These are phyloP conservation scores for Porites rus DNA, from an alignment of 92 coral and sea anemone genomes.

Conservation along the genomic window DNA sequence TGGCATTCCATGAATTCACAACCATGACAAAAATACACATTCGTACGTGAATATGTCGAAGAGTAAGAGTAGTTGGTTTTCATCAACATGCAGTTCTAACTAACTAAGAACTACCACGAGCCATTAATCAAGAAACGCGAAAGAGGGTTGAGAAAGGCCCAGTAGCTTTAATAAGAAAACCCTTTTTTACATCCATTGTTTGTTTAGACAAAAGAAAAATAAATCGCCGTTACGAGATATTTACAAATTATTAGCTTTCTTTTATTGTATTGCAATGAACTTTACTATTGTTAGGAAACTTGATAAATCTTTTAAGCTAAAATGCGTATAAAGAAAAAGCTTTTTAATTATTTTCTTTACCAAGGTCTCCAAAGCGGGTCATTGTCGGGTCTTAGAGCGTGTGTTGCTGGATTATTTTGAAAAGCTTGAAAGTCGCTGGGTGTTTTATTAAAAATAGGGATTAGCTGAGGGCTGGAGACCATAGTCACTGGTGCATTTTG, in stretches of 20 bases:
- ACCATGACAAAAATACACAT: too few relatives aligned
- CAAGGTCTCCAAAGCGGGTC: conserved; percentile 87
- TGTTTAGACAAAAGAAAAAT: conserved; percentile 7
- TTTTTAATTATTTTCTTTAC: conserved; percentile 29
- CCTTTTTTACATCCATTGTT: conserved; percentile 10
- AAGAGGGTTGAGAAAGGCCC: background rate
- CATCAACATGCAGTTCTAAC: too few relatives aligned
- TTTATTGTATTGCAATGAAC: conserved; percentile 8
- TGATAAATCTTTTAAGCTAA: background rate
- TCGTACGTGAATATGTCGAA: too few relatives aligned
- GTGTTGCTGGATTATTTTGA: conserved; percentile 46
- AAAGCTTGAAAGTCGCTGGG: conserved; percentile 55
- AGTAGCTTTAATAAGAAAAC: conserved; percentile 11
- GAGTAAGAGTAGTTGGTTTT: too few relatives aligned
- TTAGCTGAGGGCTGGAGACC: conserved; percentile 66
- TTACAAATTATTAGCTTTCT: conserved; percentile 40
- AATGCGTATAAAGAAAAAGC: background rate
- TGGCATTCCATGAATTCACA: too few relatives aligned
- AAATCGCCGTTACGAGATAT: background rate
- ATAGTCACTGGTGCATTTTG: conserved; percentile 57
- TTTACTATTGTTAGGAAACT: conserved; percentile 9
- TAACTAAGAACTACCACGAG: too few relatives aligned
- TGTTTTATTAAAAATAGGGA: conserved; percentile 71
- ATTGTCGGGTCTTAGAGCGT: conserved; percentile 45
- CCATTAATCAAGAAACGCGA: background rate